Percentiles rank a stretch among this genome's conserved stretches.
Conservation (phyloP, 2,113 vertebrate genomes). For the Coracopsis vasa region DNA sequence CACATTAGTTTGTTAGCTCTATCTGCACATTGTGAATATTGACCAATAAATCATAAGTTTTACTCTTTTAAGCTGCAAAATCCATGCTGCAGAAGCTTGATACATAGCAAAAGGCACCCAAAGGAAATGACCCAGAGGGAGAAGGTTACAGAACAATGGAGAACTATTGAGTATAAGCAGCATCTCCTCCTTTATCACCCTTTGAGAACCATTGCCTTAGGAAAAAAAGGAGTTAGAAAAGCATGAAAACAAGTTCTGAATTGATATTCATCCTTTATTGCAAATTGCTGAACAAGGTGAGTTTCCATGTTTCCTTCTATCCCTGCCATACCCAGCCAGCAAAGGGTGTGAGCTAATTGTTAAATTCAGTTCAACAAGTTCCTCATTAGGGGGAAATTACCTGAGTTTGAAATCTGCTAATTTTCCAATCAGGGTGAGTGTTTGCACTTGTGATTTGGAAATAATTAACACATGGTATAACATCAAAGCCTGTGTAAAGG, state of each 20-base stretch:
- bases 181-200: neutral
- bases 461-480: slow-evolving; percentile 81
- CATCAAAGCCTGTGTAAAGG: slow-evolving; percentile 72
- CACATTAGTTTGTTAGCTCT: neutral
- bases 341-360: slow-evolving; percentile 80
- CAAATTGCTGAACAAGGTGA: neutral
- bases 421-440: slow-evolving; percentile 85
- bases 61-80: neutral
- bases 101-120: neutral
- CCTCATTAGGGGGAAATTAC: slow-evolving; percentile 83
- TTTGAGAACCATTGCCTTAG: neutral
- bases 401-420: slow-evolving; percentile 82
- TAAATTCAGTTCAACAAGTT: slow-evolving; percentile 85
- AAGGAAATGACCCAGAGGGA: neutral
- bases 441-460: slow-evolving; percentile 83
- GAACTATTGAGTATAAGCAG: neutral
- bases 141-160: neutral
- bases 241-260: neutral
- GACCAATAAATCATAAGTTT: neutral
- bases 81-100: neutral
- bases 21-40: accelerated
- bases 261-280: neutral
- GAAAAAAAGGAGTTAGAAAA: neutral
- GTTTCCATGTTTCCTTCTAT: neutral
- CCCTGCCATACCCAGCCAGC: slow-evolving; percentile 49